Evolutionary conservation across 1,140 invertebrate species (phyloP), one percentile per base, ranked within the genome.

Genomic region (Cardiocondyla obscurior): DNA sequence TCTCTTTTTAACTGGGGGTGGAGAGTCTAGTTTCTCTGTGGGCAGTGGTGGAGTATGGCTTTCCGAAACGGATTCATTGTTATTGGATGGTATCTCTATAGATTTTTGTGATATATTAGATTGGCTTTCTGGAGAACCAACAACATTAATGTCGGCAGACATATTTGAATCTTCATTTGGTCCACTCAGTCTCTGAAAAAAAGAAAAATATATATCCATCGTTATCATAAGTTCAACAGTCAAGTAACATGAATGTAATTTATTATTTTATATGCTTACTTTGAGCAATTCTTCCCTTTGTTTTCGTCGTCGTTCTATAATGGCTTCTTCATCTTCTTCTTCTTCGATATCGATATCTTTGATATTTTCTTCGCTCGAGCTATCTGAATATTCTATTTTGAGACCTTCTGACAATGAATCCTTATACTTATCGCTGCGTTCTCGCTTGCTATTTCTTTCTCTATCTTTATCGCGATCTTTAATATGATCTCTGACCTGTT

Each of bases 251-350:
- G 39, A 7, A 44, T 28, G 39, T 58, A 42, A n/a, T n/a, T n/a
- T n/a, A n/a, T n/a, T n/a, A n/a, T n/a, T n/a, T n/a, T n/a, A n/a
- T n/a, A n/a, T n/a, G n/a, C 10, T 28, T 94, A 97, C 97, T 95
- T 97, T 97, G 44, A 99, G 91, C 2, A 99, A 94, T 91, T 98
- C 97, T 94, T 99, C 98, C 57, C 98, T 95, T 92, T 98, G 96
- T 93, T 98, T 98, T 83, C 98, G 95, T 87, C 98, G 95, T 90
- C 96, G 96, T 92, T 99, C 97, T 93, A 99, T 99, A 89, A 99
- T 98, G 81, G 96, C 96, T 93, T 99, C 98, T 92, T 99, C 98
- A 92, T 99, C 98, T 93, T 99, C 98, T 84, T 99, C 98, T 82
- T 99, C 98, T 57, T 98, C 97, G 30, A 96, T 94, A 82, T 96